Percentiles rank a stretch among this genome's conserved stretches.
Conservation (phyloP, 1,140 invertebrate species). For the Dreissena polymorpha region DNA sequence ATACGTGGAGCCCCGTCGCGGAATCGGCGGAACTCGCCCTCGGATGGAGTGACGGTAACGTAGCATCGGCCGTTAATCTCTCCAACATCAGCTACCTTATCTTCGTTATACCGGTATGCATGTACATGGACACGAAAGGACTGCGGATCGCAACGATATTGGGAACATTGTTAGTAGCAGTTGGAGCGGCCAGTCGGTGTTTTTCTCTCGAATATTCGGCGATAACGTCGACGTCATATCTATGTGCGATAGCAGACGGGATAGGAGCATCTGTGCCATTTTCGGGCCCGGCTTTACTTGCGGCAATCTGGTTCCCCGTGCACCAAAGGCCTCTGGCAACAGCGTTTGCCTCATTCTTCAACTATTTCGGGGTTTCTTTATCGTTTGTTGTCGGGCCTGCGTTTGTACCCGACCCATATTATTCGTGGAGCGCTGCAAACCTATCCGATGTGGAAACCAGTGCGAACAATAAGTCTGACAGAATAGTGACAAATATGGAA, state of each 20-base stretch:
- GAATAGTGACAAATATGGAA: neutral
- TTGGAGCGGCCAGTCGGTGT: constrained; percentile 44
- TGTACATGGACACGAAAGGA: constrained; percentile 74
- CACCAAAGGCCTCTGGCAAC: constrained; percentile 73
- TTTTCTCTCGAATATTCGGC: constrained; percentile 32
- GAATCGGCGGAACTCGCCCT: constrained; percentile 78
- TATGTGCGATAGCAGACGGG: constrained; percentile 69
- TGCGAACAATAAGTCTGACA: neutral
- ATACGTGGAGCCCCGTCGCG: constrained; percentile 81
- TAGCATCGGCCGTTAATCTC: constrained; percentile 81
- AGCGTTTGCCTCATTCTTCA: constrained; percentile 67
- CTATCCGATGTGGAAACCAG: neutral
- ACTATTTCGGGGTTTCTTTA: constrained; percentile 65
- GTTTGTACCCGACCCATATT: constrained; percentile 20
- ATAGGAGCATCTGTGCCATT: constrained; percentile 71
- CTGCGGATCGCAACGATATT: constrained; percentile 51
- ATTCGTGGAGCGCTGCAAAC: neutral
- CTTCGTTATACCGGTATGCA: constrained; percentile 79
- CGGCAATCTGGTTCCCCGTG: constrained; percentile 73
- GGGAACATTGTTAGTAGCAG: constrained; percentile 20
- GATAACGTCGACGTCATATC: constrained; percentile 35
- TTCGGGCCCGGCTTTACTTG: constrained; percentile 70
- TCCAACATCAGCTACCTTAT: constrained; percentile 80
- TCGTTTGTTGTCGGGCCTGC: constrained; percentile 63
- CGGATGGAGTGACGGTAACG: constrained; percentile 78